Conservation (phyloP, 2,888 invertebrate species). For the Gasteruption jaculator region DNA sequence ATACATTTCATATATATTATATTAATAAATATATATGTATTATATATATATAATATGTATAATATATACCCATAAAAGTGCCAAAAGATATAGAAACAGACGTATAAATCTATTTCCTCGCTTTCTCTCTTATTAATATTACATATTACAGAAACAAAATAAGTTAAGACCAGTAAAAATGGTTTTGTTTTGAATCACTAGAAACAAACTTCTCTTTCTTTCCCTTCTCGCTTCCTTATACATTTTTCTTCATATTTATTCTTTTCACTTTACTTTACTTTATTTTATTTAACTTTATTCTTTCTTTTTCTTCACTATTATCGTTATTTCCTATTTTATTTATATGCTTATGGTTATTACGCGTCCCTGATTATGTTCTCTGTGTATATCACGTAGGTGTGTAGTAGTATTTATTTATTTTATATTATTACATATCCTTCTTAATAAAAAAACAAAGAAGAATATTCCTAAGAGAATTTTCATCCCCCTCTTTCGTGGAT, state of each 20-base stretch:
- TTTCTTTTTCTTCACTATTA: constrained; percentile 18
- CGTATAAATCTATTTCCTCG: too few species aligned
- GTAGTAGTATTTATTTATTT: constrained; percentile 24
- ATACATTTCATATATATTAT: too few species aligned
- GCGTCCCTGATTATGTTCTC: constrained; percentile 46
- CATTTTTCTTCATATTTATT: neutral
- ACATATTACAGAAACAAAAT: constrained; percentile 23
- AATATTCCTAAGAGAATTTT: too few species aligned
- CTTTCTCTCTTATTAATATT: neutral
- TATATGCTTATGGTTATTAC: constrained; percentile 31
- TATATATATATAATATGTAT: too few species aligned
- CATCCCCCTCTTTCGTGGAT: constrained; percentile 1
- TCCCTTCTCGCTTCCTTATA: constrained; percentile 9
- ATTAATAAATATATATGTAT: too few species aligned
- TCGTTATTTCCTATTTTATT: constrained; percentile 3
- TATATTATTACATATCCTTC: constrained; percentile 5
- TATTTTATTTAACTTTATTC: too few species aligned
- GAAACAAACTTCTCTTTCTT: constrained; percentile 22
- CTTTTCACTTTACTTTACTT: too few species aligned
- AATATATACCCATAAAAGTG: too few species aligned
- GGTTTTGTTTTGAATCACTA: constrained; percentile 22
- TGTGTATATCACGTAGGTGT: constrained; percentile 44
- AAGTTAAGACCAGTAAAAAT: constrained; percentile 29
- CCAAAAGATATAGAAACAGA: too few species aligned
- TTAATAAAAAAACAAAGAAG: too few species aligned